Evolutionary conservation across 2,797 vertebrate species (phyloP), one percentile per base, ranked within the genome.

Genomic region (Lemur catta): DNA sequence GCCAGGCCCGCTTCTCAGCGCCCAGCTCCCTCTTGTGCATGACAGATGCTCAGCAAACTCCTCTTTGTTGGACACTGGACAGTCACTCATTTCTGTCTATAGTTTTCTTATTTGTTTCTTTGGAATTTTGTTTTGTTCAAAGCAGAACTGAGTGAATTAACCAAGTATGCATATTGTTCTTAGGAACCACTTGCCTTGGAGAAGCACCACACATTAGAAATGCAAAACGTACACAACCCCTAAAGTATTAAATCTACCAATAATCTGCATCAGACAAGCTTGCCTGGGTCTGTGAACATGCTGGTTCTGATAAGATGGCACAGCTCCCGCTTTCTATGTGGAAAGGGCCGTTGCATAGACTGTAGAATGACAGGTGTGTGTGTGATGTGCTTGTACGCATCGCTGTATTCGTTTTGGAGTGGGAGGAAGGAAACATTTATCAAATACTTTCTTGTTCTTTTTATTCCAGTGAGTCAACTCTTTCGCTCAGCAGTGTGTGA

Each of bases 151-250:
- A 30, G 5, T 4, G 52, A 35, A 46, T 35, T 17, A 4, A 3
- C 13, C 0, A 61, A 67, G 12, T 3, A 0, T 10, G 4, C 30
- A 0, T 48, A 57, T 13, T 41, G 3, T 26, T 17, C 28, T 63
- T 4, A n/a, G 74, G 41, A 28, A 20, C 33, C 0, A 6, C 46
- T 20, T 15, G 55, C 24, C 43, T 30, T 14, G 13, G 65, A 20
- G 35, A 61, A 46, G 65, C 50, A 30, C 26, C 12, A 0, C 3
- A 22, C 12, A 8, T 46, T 4, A 6, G 50, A 50, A 71, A 46
- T 50, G 65, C 33, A 2, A 41, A 30, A 20, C 4, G 1, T 3
- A 12, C 1, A 0, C 1, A 0, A 1, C 4, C 1, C 24, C 17
- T 28, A 13, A 10, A 1, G 61, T 2, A 0, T 2, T 7, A 17